phyloP scores from a whole-genome alignment of 2,113 vertebrate genomes.

The Vimba vimba region DNA sequence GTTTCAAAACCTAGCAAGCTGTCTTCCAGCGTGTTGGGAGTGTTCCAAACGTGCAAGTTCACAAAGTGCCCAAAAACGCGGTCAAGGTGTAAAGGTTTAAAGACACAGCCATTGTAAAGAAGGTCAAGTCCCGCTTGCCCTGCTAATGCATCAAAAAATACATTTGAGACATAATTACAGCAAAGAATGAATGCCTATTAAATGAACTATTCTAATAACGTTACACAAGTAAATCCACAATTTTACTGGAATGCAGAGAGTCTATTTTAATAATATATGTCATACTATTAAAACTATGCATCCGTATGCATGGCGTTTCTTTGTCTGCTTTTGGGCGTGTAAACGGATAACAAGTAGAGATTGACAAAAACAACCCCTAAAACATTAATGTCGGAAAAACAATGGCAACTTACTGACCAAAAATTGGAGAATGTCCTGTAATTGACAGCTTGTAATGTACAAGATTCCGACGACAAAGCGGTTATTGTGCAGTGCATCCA shows the following conservation, averaged over 20 bases:
- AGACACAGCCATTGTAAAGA: neutral
- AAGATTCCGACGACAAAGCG: neutral
- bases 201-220: neutral
- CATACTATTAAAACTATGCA: neutral
- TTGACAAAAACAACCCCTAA: neutral
- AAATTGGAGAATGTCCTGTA: neutral
- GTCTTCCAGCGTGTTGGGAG: no score
- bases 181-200: neutral
- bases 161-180: neutral
- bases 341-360: neutral
- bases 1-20: neutral
- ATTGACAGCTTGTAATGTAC: neutral
- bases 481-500: neutral
- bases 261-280: no score
- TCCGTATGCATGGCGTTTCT: neutral
- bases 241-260: neutral
- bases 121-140: neutral
- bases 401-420: conserved; percentile 11
- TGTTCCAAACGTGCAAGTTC: neutral
- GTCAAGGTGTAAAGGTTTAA: neutral
- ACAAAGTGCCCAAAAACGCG: neutral
- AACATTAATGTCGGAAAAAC: neutral
- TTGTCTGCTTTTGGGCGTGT: neutral
- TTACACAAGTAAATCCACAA: neutral
- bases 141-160: neutral